phyloP scores from a whole-genome alignment of 2,113 vertebrate genomes.

The Aplodontia rufa region DNA sequence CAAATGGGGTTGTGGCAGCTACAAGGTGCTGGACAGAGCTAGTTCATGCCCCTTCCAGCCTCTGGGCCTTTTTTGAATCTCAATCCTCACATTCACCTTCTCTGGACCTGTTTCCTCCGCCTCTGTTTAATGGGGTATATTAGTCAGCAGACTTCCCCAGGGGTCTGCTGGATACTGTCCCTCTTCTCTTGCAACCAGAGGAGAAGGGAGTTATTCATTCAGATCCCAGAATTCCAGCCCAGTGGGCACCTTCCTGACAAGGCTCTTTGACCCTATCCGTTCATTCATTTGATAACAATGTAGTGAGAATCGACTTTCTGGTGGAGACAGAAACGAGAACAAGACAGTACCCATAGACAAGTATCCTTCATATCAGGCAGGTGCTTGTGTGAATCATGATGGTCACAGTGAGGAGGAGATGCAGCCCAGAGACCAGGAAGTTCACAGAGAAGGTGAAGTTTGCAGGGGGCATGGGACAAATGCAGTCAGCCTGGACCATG shows the following conservation, averaged over 20 bases:
- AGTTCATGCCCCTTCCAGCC: background rate
- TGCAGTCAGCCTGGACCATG: background rate
- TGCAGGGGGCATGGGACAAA: background rate
- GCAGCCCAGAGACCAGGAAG: background rate
- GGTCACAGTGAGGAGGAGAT: background rate
- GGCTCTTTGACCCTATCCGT: background rate
- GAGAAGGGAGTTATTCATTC: background rate
- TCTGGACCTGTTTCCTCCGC: background rate
- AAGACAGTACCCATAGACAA: background rate
- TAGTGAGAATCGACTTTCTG: background rate
- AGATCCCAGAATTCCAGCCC: background rate
- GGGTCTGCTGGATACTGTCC: too few species aligned
- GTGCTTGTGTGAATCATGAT: background rate
- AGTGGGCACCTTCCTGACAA: background rate
- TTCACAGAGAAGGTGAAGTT: background rate
- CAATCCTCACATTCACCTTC: background rate
- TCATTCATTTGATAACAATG: background rate
- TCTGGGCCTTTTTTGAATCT: background rate
- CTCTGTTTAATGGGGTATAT: background rate
- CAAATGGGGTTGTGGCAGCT: too few species aligned
- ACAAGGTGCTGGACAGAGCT: too few species aligned
- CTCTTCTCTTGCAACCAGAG: background rate
- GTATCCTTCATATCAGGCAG: background rate
- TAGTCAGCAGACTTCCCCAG: background rate
- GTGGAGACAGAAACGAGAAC: background rate